These are phyloP conservation scores for Erebia palarica DNA, from an alignment of 2,888 invertebrate species.

Conservation along the genomic window DNA sequence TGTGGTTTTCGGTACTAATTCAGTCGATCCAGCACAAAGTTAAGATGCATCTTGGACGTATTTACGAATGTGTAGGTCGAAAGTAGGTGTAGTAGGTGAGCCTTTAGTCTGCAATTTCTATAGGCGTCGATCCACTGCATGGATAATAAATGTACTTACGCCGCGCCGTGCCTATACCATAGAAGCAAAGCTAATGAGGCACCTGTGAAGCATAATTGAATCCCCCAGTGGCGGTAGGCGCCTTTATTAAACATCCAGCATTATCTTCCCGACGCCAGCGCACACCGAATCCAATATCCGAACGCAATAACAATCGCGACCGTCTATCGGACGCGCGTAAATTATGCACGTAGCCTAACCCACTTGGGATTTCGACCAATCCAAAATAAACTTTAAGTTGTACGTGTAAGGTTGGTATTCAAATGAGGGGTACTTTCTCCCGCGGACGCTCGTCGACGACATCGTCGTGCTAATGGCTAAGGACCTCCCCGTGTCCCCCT, in stretches of 20 bases:
- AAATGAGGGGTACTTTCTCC: slow-evolving; percentile 21
- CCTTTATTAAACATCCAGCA: slow-evolving; percentile 45
- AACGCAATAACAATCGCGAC: slow-evolving; percentile 79
- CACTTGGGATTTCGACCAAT: slow-evolving; percentile 29
- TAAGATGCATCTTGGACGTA: too few relatives aligned
- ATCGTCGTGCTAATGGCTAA: slow-evolving; percentile 73
- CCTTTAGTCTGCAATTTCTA: too few relatives aligned
- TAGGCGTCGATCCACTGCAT: too few relatives aligned
- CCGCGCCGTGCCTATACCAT: neutral
- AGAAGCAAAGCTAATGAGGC: slow-evolving; percentile 22
- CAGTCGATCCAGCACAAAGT: too few relatives aligned
- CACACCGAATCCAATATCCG: slow-evolving; percentile 79
- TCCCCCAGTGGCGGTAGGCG: slow-evolving; percentile 38
- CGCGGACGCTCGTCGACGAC: slow-evolving; percentile 66
- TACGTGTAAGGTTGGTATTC: slow-evolving; percentile 40
- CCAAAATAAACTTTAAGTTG: slow-evolving; percentile 46
- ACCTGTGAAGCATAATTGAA: slow-evolving; percentile 39
- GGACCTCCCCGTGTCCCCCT: slow-evolving; percentile 57
- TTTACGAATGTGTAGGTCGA: too few relatives aligned
- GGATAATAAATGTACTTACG: too few relatives aligned
- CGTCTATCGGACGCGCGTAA: slow-evolving; percentile 80
- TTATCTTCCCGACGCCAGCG: slow-evolving; percentile 63
- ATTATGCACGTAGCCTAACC: slow-evolving; percentile 68
- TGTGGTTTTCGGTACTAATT: too few relatives aligned
- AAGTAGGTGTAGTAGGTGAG: too few relatives aligned